Evolutionary conservation across 2,888 invertebrate species (phyloP), one percentile per base, ranked within the genome.

Genomic region (Drosophila paramelanica): DNA sequence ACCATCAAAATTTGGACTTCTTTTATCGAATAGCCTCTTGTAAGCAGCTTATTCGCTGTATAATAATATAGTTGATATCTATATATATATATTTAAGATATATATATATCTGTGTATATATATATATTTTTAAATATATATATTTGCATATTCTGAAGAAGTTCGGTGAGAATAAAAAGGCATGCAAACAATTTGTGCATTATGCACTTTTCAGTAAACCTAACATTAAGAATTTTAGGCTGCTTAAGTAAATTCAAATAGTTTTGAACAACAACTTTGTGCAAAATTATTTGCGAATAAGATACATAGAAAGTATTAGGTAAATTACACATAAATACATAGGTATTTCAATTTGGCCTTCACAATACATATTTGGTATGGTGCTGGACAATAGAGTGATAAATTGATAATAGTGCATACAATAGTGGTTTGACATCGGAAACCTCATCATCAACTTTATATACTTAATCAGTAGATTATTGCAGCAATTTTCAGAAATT

Each of bases 151-250:
- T 52, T 39, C 73, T 78, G 65, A 88, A 79, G 76, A 82, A 77
- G 76, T 79, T 80, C 81, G 73, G 88, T 88, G 89, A 86, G 81
- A 74, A 70, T 74, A 65, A 79, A 73, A 77, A 79, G 75, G 73
- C 87, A 87, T 77, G 73, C 77, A 70, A 79, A 72, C 69, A 68
- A 65, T 51, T 59, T 67, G 51, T 67, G 65, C 53, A 25, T 39
- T 27, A 43, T 43, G 36, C 52, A 53, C 39, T 42, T 62, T 25
- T 31, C 51, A 11, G 17, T 51, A 8, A 43, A 43, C 20, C 33
- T 53, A 45, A 42, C 56, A 49, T 67, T 27, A 25, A 2, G 13
- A 49, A 39, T 17, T 14, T 51, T 56, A 41, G 33, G 46, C 46
- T 52, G 52, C 56, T 42, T 39, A 43, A 43, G 11, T 36, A 38